Evolutionary conservation across 2,113 vertebrate species (phyloP), one percentile per base, ranked within the genome.

Genomic region (Thymallus thymallus): DNA sequence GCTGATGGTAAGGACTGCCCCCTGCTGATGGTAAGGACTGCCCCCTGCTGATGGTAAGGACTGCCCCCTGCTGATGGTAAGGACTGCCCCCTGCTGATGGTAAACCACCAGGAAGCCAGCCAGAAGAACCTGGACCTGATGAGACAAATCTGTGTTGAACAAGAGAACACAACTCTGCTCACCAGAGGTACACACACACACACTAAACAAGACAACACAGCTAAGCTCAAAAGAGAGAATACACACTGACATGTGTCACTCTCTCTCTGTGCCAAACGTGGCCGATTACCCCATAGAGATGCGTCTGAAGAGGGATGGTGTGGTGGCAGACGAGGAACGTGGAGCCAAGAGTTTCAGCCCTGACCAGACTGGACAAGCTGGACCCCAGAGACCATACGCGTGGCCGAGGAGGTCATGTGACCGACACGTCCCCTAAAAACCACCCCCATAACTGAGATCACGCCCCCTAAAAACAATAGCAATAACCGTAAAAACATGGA

Each of bases 251-350:
- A 58, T 72, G 13, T 41, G 72, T n/a, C 29, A 74, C 1, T 29
- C 62, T 64, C 23, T 26, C 55, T 14, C 69, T 22, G 20, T 51
- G 0, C 0, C 60, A 89, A 87, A 84, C 68, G 77, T 80, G 1
- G 16, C 73, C 1, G 81, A 84, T 22, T 85, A 88, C 71, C 80
- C 84, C 0, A 86, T 84, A 85, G 82, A 89, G 76, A 41, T 60
- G 46, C 75, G 77, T 24, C 24, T 79, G 35, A 90, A 90, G 55
- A 6, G 1, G 58, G 77, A 69, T 6, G 3, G 1, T 46, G 20
- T 68, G 0, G 77, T 83, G 77, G 82, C 35, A 29, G 67, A 64
- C 20, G 75, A 81, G 20, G 60, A 2, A 46, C 24, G 32, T 16
- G 35, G 71, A 72, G 29, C 13, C 20, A 81, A 77, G 41, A 68